Conservation (phyloP, 2,797 vertebrate genomes). For the Phrynocephalus guinanensis region DNA sequence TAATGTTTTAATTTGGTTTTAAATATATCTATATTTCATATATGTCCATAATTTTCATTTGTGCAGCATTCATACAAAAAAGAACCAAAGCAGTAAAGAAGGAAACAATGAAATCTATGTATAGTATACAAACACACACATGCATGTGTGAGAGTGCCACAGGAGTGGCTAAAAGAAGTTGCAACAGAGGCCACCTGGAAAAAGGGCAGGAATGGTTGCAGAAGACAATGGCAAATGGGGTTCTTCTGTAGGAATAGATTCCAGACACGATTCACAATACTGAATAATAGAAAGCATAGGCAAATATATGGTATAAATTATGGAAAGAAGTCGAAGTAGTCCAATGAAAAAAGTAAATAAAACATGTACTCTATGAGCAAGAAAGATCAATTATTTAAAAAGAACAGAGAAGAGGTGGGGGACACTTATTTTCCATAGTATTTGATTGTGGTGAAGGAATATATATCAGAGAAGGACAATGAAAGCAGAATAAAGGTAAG, state of each 20-base stretch:
- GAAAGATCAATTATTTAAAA: constrained; percentile 30
- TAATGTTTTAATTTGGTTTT: no score
- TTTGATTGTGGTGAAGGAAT: constrained; percentile 14
- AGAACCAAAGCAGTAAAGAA: no score
- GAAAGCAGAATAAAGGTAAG: neutral
- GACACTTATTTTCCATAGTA: constrained; percentile 14
- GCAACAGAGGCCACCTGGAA: neutral
- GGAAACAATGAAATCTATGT: neutral
- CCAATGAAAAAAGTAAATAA: constrained; percentile 25
- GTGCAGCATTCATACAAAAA: no score
- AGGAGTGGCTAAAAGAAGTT: neutral
- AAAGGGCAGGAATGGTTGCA: neutral
- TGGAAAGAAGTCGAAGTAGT: constrained; percentile 34
- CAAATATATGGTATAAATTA: constrained; percentile 31
- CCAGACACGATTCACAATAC: constrained; percentile 18
- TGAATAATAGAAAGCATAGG: constrained; percentile 34
- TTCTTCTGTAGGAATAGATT: constrained; percentile 8
- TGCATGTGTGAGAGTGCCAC: neutral
- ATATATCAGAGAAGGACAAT: constrained; percentile 1
- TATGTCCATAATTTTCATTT: no score
- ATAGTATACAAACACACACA: neutral
- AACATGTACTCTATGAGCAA: constrained; percentile 24
- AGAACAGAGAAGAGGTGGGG: neutral
- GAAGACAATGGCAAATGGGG: constrained; percentile 5
- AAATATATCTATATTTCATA: no score